Conservation (phyloP, 2,113 vertebrate species). For the Hemiprocne comata region DNA sequence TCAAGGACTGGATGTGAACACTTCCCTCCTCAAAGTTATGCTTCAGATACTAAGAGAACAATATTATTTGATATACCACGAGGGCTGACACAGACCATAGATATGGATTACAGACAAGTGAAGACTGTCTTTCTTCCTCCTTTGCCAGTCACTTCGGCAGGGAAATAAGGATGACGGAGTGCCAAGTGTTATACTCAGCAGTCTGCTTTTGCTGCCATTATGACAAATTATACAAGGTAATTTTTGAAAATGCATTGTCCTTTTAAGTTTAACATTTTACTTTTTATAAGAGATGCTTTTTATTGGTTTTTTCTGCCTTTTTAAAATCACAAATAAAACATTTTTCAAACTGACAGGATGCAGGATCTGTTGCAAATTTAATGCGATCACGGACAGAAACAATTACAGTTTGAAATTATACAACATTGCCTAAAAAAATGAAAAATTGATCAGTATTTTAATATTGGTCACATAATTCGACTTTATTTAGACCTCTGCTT, state of each 20-base stretch:
- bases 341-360: neutral
- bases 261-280: neutral
- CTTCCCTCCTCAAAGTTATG: neutral
- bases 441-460: neutral
- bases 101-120: rapidly evolving
- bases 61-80: neutral
- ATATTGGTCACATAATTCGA: neutral
- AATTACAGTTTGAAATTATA: neutral
- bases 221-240: neutral
- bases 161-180: neutral
- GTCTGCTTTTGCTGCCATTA: neutral
- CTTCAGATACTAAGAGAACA: neutral
- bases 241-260: neutral
- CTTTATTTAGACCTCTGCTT: neutral
- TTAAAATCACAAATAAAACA: neutral
- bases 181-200: neutral
- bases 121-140: neutral
- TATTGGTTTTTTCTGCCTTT: neutral
- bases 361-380: neutral
- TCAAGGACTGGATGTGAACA: neutral
- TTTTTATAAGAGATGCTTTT: neutral
- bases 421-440: neutral
- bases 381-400: neutral
- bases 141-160: neutral
- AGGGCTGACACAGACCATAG: neutral